Conservation (phyloP, 2,888 invertebrate genomes). For the Drosophila testacea region DNA sequence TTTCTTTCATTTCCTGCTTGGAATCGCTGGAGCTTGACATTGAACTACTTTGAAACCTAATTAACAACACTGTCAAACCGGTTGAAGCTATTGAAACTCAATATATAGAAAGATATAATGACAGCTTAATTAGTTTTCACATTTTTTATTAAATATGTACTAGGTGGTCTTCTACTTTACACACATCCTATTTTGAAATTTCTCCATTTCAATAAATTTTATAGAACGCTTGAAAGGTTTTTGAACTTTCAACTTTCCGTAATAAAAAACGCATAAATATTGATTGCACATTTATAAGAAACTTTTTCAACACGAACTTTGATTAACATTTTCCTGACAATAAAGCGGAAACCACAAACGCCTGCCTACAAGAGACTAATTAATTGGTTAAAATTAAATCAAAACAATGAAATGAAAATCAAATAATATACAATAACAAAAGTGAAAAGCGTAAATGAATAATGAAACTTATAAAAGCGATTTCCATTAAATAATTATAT, state of each 20-base stretch:
- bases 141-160: neutral
- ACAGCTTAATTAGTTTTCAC: too few relatives aligned
- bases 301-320: neutral
- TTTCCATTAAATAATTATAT: slow-evolving; percentile 47
- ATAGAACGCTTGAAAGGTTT: neutral
- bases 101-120: neutral
- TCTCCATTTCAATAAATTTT: neutral
- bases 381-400: slow-evolving; percentile 34
- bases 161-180: neutral
- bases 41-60: slow-evolving; percentile 4
- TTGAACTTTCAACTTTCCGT: neutral
- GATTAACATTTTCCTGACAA: slow-evolving; percentile 1
- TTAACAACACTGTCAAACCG: slow-evolving; percentile 1
- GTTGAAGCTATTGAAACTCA: neutral
- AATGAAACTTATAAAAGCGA: slow-evolving; percentile 23
- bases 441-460: slow-evolving; percentile 18
- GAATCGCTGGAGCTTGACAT: neutral
- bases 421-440: slow-evolving; percentile 8
- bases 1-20: neutral
- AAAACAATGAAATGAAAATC: slow-evolving; percentile 18
- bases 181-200: neutral
- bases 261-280: slow-evolving; percentile 26
- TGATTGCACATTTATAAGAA: neutral
- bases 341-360: slow-evolving; percentile 30
- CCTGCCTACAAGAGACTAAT: slow-evolving; percentile 34